A percentile compares a stretch with the other conserved stretches of the same genome.
These are phyloP conservation scores for Myrmecobius fasciatus DNA, from an alignment of 2,113 vertebrate species.

Conservation along the genomic window DNA sequence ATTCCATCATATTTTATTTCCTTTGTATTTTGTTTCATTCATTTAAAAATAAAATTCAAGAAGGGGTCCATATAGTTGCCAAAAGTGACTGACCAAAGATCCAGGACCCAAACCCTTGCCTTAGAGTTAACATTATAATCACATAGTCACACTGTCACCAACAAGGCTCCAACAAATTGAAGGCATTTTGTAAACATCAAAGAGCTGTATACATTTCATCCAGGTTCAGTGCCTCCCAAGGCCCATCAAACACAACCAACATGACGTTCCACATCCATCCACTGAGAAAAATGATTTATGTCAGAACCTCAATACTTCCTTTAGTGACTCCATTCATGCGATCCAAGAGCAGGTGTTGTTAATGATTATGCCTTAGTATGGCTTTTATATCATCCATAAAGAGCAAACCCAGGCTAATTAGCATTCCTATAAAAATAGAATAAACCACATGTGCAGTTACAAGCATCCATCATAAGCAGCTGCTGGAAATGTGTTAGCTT, in stretches of 20 bases:
- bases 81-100: not conserved
- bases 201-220: not conserved
- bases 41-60: not conserved
- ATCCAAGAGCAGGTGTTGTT: conserved; percentile 40
- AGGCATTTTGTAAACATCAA: not conserved
- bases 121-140: not conserved
- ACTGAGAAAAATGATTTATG: conserved; percentile 21
- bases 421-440: conserved; percentile 55
- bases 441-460: not conserved
- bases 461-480: conserved; percentile 29
- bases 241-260: not conserved
- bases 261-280: not conserved
- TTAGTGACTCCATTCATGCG: conserved; percentile 43
- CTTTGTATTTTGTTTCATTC: not conserved
- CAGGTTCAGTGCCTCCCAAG: not conserved
- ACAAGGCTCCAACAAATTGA: not conserved
- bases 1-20: not conserved
- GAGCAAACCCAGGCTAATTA: conserved; percentile 62
- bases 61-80: not conserved
- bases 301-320: conserved; percentile 11
- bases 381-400: conserved; percentile 62
- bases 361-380: conserved; percentile 34
- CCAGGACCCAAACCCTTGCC: not conserved
- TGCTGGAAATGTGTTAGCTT: conserved; percentile 11
- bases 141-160: not conserved